A percentile compares a stretch with the other conserved stretches of the same genome.
Evolutionary conservation across 2,888 invertebrate genomes (phyloP).

Genomic region (Drosophila nr. perissopoda): DNA sequence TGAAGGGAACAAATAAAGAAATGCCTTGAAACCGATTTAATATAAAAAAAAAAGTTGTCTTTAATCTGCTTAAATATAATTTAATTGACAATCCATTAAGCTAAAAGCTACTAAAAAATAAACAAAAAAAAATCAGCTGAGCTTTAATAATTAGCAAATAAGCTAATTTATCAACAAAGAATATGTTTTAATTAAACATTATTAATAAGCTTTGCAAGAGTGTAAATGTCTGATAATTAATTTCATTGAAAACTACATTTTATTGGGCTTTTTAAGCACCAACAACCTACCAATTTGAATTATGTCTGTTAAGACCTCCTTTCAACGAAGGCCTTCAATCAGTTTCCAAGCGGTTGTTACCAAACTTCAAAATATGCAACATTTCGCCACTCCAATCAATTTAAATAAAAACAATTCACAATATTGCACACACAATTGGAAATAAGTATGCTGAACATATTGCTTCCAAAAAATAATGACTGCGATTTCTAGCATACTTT

Average conservation of each 20-base stretch:
- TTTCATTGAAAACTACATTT: background rate
- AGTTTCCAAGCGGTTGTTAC: background rate
- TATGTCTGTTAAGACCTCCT: background rate
- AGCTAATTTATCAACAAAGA: background rate
- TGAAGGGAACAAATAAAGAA: constrained; percentile 59
- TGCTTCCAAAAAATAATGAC: background rate
- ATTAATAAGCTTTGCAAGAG: background rate
- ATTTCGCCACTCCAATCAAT: background rate
- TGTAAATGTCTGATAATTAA: background rate
- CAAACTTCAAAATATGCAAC: background rate
- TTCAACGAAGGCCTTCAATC: background rate
- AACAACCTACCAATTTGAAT: background rate
- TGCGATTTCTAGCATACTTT: constrained; percentile 27
- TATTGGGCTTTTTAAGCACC: background rate
- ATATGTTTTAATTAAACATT: background rate
- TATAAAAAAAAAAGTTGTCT: background rate
- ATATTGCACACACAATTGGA: background rate
- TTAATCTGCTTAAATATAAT: background rate
- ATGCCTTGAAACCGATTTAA: constrained; percentile 24
- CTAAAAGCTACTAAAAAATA: background rate
- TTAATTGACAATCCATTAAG: background rate
- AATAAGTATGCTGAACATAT: background rate
- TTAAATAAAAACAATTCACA: background rate
- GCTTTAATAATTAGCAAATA: background rate
- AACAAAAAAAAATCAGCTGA: background rate